Base-by-base conservation (phyloP, 1,140 invertebrate species). In the Rhyzopertha dominica region DNA sequence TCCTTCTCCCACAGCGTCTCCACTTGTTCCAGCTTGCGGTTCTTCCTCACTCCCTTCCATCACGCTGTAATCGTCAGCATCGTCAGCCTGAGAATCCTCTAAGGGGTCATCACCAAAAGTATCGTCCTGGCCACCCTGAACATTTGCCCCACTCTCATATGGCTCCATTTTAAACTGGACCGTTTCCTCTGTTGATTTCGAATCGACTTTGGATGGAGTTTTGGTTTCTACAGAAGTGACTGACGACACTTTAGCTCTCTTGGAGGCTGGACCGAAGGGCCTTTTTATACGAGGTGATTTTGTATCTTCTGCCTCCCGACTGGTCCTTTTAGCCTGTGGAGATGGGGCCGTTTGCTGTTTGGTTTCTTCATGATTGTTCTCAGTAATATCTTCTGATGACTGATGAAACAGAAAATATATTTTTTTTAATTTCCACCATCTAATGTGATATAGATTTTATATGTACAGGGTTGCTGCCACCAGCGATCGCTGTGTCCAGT, bases 131-230 rank as follows among this genome's bases (percentile, higher is more conserved):
- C 25, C 39, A 24, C 61, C 59, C 28, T n/a, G n/a, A 26, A 43
- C 18, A 10, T 51, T 35, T 10, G 52, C 38, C 37, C 55, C 52
- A 13, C 44, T 43, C 28, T 52, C 62, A 37, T 59, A 61, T 2
- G 62, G 62, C 55, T 64, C 62, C 44, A 61, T 57, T 56, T 62
- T 64, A 43, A 64, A 64, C 24, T 64, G 58, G 22, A 59, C 43
- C 4, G 55, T 10, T 22, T 53, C 43, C 9, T 26, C 30, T 26
- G 28, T 37, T 4, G 37, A 26, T n/a, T n/a, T n/a, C n/a, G n/a
- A n/a, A n/a, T n/a, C n/a, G n/a, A n/a, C n/a, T n/a, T n/a, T n/a
- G n/a, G n/a, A n/a, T n/a, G n/a, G n/a, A n/a, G n/a, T n/a, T n/a
- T n/a, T n/a, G n/a, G n/a, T n/a, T n/a, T n/a, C n/a, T 8, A n/a